Conservation (phyloP, 2,888 invertebrate genomes). For the Parasteatoda lunata region DNA sequence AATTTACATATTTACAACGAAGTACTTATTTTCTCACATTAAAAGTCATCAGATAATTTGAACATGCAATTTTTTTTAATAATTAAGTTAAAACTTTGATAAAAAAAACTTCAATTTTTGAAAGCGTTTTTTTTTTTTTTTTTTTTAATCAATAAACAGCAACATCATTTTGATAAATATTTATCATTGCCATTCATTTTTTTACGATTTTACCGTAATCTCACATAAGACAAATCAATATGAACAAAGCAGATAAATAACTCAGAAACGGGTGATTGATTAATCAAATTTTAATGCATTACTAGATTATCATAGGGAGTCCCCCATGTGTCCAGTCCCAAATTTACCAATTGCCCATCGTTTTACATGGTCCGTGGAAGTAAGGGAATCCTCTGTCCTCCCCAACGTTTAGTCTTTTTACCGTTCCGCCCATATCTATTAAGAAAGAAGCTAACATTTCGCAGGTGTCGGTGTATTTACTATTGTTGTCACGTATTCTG, state of each 20-base stretch:
- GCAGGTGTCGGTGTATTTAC: constrained; percentile 57
- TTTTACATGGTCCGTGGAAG: constrained; percentile 27
- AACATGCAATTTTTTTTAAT: too few relatives aligned
- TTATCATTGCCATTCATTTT: not conserved
- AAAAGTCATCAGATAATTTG: too few relatives aligned
- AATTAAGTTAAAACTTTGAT: too few relatives aligned
- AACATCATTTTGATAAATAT: too few relatives aligned
- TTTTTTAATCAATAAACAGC: too few relatives aligned
- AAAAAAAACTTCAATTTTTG: too few relatives aligned
- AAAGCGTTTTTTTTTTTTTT: too few relatives aligned
- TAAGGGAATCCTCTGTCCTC: not conserved
- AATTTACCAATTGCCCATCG: constrained; percentile 41
- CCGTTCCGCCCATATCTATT: constrained; percentile 52
- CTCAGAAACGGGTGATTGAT: constrained; percentile 9
- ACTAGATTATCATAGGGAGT: constrained; percentile 38
- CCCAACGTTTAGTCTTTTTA: constrained; percentile 12
- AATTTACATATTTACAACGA: too few relatives aligned
- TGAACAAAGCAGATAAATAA: not conserved
- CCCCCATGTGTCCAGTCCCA: constrained; percentile 1
- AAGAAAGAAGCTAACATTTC: constrained; percentile 43
- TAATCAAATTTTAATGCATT: constrained; percentile 37
- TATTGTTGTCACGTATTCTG: constrained; percentile 60
- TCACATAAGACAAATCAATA: not conserved
- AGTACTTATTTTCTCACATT: too few relatives aligned
- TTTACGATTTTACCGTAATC: not conserved